phyloP scores from a whole-genome alignment of 2,888 invertebrate species.

The Lasioglossum calceatum region DNA sequence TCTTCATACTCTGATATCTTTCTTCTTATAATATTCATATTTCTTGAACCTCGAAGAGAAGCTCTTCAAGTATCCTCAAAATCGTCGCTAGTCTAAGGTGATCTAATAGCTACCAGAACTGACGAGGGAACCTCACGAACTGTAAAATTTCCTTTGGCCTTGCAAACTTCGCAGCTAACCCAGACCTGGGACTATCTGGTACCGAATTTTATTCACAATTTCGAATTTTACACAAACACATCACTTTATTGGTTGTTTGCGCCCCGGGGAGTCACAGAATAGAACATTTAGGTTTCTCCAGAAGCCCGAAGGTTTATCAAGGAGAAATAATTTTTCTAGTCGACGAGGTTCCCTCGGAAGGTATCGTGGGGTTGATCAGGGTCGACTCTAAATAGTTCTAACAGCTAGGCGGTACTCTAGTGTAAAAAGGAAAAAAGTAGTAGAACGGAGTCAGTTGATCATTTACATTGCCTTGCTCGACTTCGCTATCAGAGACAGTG shows the following conservation, averaged over 20 bases:
- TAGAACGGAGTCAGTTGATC: constrained; percentile 61
- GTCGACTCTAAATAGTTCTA: constrained; percentile 15
- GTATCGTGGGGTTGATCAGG: constrained; percentile 1
- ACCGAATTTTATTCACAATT: not conserved
- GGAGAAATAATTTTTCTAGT: not conserved
- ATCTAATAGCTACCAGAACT: not conserved
- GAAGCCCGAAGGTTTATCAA: not conserved
- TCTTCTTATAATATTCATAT: not conserved
- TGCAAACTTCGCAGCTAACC: not conserved
- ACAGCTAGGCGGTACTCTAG: constrained; percentile 38
- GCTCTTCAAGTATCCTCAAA: constrained; percentile 19
- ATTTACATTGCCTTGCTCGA: constrained; percentile 93
- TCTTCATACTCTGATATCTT: not conserved
- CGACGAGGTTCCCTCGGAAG: not conserved
- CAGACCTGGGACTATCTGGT: not conserved
- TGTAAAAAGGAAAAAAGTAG: constrained; percentile 17
- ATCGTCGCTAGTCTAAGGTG: constrained; percentile 4
- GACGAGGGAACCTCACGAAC: not conserved
- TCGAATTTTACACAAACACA: not conserved
- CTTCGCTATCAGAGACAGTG: constrained; percentile 97
- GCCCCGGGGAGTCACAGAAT: not conserved
- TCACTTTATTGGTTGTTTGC: not conserved
- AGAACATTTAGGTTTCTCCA: not conserved
- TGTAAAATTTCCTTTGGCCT: not conserved
- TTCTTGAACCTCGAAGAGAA: constrained; percentile 23